Evolutionary conservation across 2,797 vertebrate species (phyloP).

Genomic region (Peromyscus nudipes): DNA sequence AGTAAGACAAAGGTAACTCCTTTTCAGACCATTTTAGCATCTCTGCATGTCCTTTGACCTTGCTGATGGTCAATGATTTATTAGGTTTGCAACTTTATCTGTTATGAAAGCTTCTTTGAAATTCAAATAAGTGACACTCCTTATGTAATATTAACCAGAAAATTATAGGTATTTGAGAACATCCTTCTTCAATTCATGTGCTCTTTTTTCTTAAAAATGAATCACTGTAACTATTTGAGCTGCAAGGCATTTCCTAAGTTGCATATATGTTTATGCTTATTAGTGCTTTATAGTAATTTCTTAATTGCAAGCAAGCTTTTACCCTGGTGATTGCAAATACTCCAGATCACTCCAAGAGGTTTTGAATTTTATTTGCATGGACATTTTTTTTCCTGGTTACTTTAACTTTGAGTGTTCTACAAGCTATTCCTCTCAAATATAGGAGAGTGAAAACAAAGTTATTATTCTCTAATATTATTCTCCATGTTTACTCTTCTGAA

Average conservation of each 20-base stretch:
- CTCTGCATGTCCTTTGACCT: neutral
- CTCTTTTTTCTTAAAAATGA: neutral
- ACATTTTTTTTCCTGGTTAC: neutral
- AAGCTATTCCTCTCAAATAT: neutral
- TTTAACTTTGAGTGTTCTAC: neutral
- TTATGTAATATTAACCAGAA: neutral
- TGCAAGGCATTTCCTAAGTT: neutral
- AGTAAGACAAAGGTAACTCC: neutral
- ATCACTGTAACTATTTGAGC: neutral
- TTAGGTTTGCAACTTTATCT: neutral
- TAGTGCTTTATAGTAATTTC: neutral
- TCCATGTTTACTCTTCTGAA: neutral
- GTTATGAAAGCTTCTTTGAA: neutral
- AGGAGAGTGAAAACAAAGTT: neutral
- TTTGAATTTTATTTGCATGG: neutral
- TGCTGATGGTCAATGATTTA: neutral
- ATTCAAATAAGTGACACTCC: rapidly evolving
- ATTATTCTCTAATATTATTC: neutral
- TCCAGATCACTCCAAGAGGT: neutral
- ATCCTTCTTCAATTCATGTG: neutral
- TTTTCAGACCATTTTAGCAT: neutral
- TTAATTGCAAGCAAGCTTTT: neutral
- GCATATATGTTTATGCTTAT: neutral
- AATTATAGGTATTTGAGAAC: neutral
- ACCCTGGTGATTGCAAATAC: neutral